These are phyloP conservation scores for Ginglymostoma cirratum DNA, from an alignment of 2,113 vertebrate genomes.

Conservation along the genomic window DNA sequence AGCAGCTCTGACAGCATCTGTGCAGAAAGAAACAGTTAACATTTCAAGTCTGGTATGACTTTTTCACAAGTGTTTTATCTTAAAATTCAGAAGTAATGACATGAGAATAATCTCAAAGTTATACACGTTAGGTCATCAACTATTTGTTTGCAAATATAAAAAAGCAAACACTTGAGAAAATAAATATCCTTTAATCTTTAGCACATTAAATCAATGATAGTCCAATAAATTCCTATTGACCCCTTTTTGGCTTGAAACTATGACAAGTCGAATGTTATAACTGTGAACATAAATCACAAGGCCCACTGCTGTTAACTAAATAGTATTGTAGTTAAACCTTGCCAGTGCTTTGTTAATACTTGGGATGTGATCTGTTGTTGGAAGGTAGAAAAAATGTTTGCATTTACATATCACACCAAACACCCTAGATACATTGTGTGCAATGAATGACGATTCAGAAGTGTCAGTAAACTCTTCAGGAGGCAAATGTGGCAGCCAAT, in stretches of 20 bases:
- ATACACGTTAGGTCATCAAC: neutral
- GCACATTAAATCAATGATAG: neutral
- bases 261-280: neutral
- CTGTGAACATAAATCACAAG: neutral
- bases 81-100: too few relatives aligned
- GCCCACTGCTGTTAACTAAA: neutral
- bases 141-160: neutral
- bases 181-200: slow-evolving; percentile 15
- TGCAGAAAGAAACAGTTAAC: too few relatives aligned
- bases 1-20: too few relatives aligned
- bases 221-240: neutral
- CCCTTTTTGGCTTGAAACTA: neutral
- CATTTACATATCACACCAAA: neutral
- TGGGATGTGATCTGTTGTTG: neutral
- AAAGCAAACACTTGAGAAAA: neutral
- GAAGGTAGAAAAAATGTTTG: neutral
- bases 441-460: neutral
- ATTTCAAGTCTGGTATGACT: too few relatives aligned
- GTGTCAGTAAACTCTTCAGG: neutral
- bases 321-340: neutral
- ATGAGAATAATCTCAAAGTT: neutral
- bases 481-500: neutral
- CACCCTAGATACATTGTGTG: neutral
- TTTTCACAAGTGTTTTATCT: too few relatives aligned
- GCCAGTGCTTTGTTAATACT: neutral